phyloP scores from a whole-genome alignment of 2,113 vertebrate genomes.

The Leuciscus idus region DNA sequence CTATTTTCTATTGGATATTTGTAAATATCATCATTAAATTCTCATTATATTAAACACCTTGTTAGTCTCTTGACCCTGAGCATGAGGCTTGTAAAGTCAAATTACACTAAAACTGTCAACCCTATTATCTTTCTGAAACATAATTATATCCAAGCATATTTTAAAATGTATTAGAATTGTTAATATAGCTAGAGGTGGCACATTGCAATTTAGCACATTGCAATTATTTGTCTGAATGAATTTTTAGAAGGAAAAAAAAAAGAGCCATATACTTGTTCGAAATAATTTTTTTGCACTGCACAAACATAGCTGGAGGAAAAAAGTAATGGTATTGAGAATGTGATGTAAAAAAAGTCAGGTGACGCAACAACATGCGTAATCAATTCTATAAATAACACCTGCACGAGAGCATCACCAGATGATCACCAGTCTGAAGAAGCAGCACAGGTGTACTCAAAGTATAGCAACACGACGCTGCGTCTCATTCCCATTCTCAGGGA shows the following conservation, averaged over 20 bases:
- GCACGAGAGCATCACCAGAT: no score
- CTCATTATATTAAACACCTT: no score
- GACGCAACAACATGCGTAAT: no score
- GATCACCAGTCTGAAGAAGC: no score
- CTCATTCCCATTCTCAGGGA: no score
- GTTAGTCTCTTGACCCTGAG: no score
- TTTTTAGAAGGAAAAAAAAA: background rate
- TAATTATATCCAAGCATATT: background rate
- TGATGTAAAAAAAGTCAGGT: background rate
- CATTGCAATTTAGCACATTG: background rate
- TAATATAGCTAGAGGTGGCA: background rate
- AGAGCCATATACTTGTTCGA: background rate
- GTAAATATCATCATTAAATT: no score
- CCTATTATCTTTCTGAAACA: background rate
- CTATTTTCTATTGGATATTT: no score
- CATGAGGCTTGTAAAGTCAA: no score
- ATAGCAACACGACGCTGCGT: no score
- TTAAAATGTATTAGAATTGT: background rate
- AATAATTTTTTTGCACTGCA: background rate
- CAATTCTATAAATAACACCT: background rate
- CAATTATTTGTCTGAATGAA: background rate
- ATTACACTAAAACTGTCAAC: no score
- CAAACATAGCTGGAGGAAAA: constrained; percentile 4
- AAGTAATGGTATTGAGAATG: background rate
- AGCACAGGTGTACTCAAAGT: no score